These are phyloP conservation scores for Triops cancriformis DNA, from an alignment of 1,140 invertebrate species.

Conservation along the genomic window DNA sequence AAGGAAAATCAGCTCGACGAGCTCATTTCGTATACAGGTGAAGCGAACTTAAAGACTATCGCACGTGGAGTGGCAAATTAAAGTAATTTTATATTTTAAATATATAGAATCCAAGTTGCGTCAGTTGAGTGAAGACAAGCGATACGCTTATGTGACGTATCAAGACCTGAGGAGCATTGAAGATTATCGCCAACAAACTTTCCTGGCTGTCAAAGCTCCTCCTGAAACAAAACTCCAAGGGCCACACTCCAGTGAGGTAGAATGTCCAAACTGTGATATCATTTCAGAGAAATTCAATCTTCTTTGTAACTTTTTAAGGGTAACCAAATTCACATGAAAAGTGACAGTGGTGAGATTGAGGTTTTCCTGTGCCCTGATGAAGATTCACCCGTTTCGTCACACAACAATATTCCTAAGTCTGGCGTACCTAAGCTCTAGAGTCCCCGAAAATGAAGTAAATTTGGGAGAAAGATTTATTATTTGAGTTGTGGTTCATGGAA, in stretches of 20 bases:
- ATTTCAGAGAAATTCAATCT: slow-evolving; percentile 17
- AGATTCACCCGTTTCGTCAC: slow-evolving; percentile 29
- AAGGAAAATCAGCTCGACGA: slow-evolving; percentile 60
- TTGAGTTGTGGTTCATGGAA: background rate
- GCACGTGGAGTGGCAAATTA: slow-evolving; percentile 25
- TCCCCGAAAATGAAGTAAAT: background rate
- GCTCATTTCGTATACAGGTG: slow-evolving; percentile 53
- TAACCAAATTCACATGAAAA: slow-evolving; percentile 76
- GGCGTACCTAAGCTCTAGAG: background rate
- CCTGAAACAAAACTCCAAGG: slow-evolving; percentile 73
- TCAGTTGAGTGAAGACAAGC: slow-evolving; percentile 51
- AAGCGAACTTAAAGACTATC: background rate
- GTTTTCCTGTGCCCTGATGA: slow-evolving; percentile 83
- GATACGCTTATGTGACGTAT: slow-evolving; percentile 39
- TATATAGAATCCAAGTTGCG: slow-evolving; percentile 50
- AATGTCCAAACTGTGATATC: slow-evolving; percentile 19
- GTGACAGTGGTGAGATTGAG: slow-evolving; percentile 79
- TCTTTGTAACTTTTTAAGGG: slow-evolving; percentile 25
- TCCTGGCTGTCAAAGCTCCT: slow-evolving; percentile 85
- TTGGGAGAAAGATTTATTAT: background rate
- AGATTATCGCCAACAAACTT: slow-evolving; percentile 72
- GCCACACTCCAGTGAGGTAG: slow-evolving; percentile 42
- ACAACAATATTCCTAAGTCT: background rate
- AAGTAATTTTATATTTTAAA: background rate
- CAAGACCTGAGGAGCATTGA: slow-evolving; percentile 65